These are phyloP conservation scores for Pao palembangensis DNA, from an alignment of 2,113 vertebrate species.

Conservation along the genomic window DNA sequence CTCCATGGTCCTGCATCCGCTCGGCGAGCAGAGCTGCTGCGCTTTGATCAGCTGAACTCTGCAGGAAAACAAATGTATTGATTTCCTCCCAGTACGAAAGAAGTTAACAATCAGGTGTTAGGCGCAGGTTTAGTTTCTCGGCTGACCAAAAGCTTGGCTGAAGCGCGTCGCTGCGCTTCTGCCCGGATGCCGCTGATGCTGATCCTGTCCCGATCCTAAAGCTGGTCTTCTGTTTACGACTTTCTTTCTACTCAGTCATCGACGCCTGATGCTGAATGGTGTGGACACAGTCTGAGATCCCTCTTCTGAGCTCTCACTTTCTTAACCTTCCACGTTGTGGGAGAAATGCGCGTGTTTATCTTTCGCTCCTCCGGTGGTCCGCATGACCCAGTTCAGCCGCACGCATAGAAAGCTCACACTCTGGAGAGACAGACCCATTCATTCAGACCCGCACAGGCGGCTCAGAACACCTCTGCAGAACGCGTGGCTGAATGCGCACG, in stretches of 20 bases:
- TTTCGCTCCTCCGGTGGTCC: constrained; percentile 52
- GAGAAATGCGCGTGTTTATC: constrained; percentile 56
- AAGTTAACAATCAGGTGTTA: constrained; percentile 4
- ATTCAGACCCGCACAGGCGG: constrained; percentile 42
- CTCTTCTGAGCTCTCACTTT: constrained; percentile 48
- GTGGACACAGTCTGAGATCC: constrained; percentile 46
- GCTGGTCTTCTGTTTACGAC: constrained; percentile 32
- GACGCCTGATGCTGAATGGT: constrained; percentile 29
- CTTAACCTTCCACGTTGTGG: constrained; percentile 52
- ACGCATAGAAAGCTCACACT: constrained; percentile 8
- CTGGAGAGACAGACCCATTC: constrained; percentile 41
- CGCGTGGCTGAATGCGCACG: constrained; percentile 26
- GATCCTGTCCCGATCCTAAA: constrained; percentile 15
- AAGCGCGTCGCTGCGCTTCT: constrained; percentile 11
- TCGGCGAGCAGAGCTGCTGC: constrained; percentile 49
- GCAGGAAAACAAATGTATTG: not conserved
- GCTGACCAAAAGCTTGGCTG: not conserved
- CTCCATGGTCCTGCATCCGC: constrained; percentile 78
- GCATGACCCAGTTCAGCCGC: constrained; percentile 67
- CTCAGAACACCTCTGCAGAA: constrained; percentile 25
- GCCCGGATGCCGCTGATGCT: not conserved
- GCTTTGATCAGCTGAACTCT: constrained; percentile 31
- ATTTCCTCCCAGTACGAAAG: constrained; percentile 6
- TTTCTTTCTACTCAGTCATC: constrained; percentile 38
- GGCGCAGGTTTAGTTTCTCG: not conserved